A percentile compares a stretch with the other conserved stretches of the same genome.
phyloP scores from a whole-genome alignment of 1,140 invertebrate genomes.

The Drosophila lacertosa region DNA sequence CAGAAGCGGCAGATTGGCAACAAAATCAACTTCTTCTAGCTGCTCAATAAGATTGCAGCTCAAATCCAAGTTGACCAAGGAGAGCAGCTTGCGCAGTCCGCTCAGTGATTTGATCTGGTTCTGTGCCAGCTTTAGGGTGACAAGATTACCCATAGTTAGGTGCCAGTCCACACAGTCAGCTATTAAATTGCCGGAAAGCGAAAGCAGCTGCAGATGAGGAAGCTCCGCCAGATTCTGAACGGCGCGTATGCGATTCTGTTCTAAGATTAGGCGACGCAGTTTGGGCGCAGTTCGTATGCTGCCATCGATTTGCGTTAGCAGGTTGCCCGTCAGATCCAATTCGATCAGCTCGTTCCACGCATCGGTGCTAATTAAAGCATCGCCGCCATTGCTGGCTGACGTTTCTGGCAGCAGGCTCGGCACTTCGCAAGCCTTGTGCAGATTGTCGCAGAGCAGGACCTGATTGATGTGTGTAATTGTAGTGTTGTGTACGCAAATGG shows the following conservation, averaged over 20 bases:
- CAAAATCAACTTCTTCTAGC: slow-evolving; percentile 91
- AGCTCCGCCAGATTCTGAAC: slow-evolving; percentile 92
- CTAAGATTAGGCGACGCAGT: slow-evolving; percentile 89
- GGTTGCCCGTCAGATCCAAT: slow-evolving; percentile 92
- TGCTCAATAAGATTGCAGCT: slow-evolving; percentile 93
- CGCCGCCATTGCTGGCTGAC: slow-evolving; percentile 18
- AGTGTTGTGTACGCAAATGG: slow-evolving; percentile 87
- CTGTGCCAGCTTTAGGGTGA: slow-evolving; percentile 93
- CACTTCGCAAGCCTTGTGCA: slow-evolving; percentile 86
- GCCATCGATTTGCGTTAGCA: slow-evolving; percentile 90
- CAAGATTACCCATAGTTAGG: slow-evolving; percentile 94
- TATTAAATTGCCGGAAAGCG: slow-evolving; percentile 91
- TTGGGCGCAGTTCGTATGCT: slow-evolving; percentile 92
- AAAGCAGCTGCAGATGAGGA: slow-evolving; percentile 90
- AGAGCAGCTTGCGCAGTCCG: slow-evolving; percentile 93
- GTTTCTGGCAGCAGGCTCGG: slow-evolving; percentile 56
- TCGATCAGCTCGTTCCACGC: slow-evolving; percentile 88
- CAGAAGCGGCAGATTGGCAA: slow-evolving; percentile 92
- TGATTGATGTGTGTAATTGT: slow-evolving; percentile 87
- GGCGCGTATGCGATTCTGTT: slow-evolving; percentile 90
- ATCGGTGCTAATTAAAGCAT: slow-evolving; percentile 45
- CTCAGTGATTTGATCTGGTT: slow-evolving; percentile 91
- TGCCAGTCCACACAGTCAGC: slow-evolving; percentile 90
- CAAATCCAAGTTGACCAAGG: slow-evolving; percentile 93
- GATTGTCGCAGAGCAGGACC: slow-evolving; percentile 90